Evolutionary conservation across 2,113 vertebrate genomes (phyloP), one percentile per base, ranked within the genome.

Genomic region (Macquaria australasica): DNA sequence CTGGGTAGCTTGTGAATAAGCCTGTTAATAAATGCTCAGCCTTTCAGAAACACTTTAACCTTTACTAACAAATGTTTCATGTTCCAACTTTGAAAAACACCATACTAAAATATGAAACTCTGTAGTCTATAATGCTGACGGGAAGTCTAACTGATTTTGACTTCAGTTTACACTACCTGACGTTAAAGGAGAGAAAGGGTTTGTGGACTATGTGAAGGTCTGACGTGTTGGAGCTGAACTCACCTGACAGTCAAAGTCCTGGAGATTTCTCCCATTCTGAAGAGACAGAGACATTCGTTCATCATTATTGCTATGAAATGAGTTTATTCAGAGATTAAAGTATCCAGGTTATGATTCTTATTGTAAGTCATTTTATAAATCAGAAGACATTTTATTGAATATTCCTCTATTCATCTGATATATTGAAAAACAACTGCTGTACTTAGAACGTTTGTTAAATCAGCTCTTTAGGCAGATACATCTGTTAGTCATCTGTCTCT

Each of bases 231-330:
- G 6, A 37, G 51, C 20, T 69, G 50, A 63, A 75, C 96, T 96
- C 94, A 98, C 98, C 97, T 98, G 97, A 90, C 97, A 98, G 91
- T 99, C 96, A 45, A 99, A 98, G 91, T 99, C 98, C 95, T 99
- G 98, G 87, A 98, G 97, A 88, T 97, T 98, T 82, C 96, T 95
- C 85, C 97, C 96, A 60, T 97, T 98, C 97, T 99, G 96, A 91
- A 83, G 93, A 91, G 55, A 88, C 1, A 83, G 1, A 86, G 18
- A 86, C 28, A 67, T 0, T 1, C 1, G 0, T 69, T 28, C 4
- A 39, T 50, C 3, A 53, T 21, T 1, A 28, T 1, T 4, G 10
- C 28, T 21, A 37, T 37, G 1, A 43, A 25, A 21, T 25, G 0
- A 56, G 39, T 50, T 31, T 7, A 75, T 53, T 0, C 31, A 23